Evolutionary conservation across 2,113 vertebrate species (phyloP), one percentile per base, ranked within the genome.

Genomic region (Pteruthius melanotis): DNA sequence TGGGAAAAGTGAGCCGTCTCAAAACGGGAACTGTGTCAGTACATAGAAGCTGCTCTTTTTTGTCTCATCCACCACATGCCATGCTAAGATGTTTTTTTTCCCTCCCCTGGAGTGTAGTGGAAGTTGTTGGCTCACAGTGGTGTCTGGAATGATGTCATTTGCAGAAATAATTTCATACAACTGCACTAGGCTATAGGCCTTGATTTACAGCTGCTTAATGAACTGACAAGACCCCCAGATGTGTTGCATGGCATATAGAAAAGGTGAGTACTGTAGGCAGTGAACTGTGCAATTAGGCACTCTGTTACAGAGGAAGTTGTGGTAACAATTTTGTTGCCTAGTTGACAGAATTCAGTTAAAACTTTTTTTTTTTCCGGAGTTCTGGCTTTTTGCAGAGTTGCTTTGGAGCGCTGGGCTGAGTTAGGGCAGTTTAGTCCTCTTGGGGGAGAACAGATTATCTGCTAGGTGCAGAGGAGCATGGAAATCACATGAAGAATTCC

Each of bases 361-460:
- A 57, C 13, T 61, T 44, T 0, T 6, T 5, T 23, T 54, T 71
- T 80, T 87, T 76, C 23, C 8, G 54, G 27, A 45, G 54, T 87
- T 84, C 28, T 86, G 17, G 7, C 10, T 49, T 92, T 90, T 71
- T 69, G 21, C 7, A 33, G 52, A 49, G 76, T 17, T 75, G 10
- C 14, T 82, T 79, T 1, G 3, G 12, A 63, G 52, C 15, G 8
- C 31, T 2, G 7, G 39, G 8, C 16, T 35, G 33, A 2, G 0
- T 44, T 59, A 30, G 30, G 66, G 15, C 30, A 23, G 37, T 39
- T 56, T 28, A 56, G 53, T n/a, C 17, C 13, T 64, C 17, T 44
- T 63, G 64, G 30, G 30, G 35, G 15, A 87, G 56, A 39, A 22
- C 5, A 54, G 52, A 13, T 87, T 14, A 77, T 70, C 30, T 68